Percentiles rank a stretch among this genome's conserved stretches.
Evolutionary conservation across 2,888 invertebrate genomes (phyloP).

Genomic region (Parasteatoda lunata): DNA sequence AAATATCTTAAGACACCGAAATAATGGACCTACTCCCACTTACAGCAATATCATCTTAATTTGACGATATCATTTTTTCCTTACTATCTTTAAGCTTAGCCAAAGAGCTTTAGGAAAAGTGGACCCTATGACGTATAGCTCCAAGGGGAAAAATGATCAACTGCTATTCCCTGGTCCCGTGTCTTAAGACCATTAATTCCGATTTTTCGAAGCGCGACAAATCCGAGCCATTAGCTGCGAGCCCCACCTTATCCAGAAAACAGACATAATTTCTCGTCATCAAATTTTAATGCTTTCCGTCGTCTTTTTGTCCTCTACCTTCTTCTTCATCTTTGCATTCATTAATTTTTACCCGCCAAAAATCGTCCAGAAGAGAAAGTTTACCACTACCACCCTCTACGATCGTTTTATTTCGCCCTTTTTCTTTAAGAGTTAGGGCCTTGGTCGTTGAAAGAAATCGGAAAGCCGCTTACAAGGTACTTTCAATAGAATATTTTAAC

Average conservation of each 20-base stretch:
- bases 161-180: conserved; percentile 57
- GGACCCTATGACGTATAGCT: conserved; percentile 55
- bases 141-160: conserved; percentile 64
- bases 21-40: conserved; percentile 23
- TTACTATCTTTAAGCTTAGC: not conserved
- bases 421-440: conserved; percentile 4
- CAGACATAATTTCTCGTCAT: conserved; percentile 64
- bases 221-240: conserved; percentile 63
- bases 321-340: conserved; percentile 23
- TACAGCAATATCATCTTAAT: conserved; percentile 45
- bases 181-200: conserved; percentile 64
- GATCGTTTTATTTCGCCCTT: conserved; percentile 9
- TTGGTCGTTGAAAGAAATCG: not conserved
- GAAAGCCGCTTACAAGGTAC: not conserved
- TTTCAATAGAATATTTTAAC: not conserved
- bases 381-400: conserved; percentile 17
- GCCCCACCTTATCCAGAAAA: conserved; percentile 63
- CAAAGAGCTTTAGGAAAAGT: conserved; percentile 36
- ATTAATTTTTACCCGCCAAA: conserved; percentile 54
- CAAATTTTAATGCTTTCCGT: conserved; percentile 62
- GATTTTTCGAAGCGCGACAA: conserved; percentile 59
- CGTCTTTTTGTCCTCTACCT: conserved; percentile 47
- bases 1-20: conserved; percentile 10
- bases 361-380: conserved; percentile 26
- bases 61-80: conserved; percentile 29